Evolutionary conservation across 2,113 vertebrate species (phyloP).

Genomic region (Tonatia bakeri): DNA sequence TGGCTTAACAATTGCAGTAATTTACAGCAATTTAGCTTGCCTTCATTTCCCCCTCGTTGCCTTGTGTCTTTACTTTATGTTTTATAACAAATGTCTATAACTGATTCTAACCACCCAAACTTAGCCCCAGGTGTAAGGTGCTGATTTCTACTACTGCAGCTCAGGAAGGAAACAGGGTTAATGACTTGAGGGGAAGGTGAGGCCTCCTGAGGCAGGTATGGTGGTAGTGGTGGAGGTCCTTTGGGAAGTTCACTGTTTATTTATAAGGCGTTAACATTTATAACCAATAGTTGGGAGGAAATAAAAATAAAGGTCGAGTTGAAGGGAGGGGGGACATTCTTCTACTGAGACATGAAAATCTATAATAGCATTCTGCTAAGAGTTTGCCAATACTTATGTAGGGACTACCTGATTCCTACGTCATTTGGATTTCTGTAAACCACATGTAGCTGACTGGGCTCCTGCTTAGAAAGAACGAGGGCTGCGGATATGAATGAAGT

Average conservation of each 20-base stretch:
- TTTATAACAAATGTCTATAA: background rate
- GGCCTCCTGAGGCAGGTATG: background rate
- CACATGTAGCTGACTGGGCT: background rate
- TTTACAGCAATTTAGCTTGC: slow-evolving; percentile 5
- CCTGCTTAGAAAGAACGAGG: background rate
- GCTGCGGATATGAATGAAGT: background rate
- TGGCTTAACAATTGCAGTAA: background rate
- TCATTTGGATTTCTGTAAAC: background rate
- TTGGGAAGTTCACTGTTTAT: background rate
- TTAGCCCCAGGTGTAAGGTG: background rate
- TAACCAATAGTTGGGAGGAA: background rate
- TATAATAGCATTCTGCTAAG: background rate
- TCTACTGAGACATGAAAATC: background rate
- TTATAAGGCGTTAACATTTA: background rate
- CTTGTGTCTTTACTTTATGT: background rate
- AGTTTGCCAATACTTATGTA: background rate
- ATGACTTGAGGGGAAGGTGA: background rate
- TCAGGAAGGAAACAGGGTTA: background rate
- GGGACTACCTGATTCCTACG: background rate
- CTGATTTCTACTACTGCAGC: background rate
- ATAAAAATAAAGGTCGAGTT: background rate
- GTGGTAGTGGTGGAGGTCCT: background rate
- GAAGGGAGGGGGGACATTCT: background rate
- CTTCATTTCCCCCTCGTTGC: background rate
- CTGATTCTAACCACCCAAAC: background rate